Percentiles rank a stretch among this genome's conserved stretches.
phyloP scores from a whole-genome alignment of 2,113 vertebrate genomes.

The Malaclemys terrapin region DNA sequence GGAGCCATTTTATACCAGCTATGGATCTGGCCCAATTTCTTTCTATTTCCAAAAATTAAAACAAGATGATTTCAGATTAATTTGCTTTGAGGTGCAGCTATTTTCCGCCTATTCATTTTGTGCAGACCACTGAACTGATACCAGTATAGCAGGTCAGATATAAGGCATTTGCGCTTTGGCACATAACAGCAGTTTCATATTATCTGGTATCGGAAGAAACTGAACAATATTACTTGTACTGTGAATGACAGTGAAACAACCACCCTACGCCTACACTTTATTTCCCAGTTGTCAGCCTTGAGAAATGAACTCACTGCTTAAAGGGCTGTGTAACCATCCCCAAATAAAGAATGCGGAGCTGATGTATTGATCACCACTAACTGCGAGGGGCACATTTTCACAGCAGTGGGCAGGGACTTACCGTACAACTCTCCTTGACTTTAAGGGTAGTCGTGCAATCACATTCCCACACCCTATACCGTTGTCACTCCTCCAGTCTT shows the following conservation, averaged over 20 bases:
- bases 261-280: fast-evolving
- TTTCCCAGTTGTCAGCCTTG: fast-evolving
- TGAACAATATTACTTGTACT: fast-evolving
- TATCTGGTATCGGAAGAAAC: background rate
- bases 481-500: background rate
- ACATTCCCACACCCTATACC: background rate
- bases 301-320: background rate
- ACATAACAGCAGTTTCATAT: background rate
- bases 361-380: background rate
- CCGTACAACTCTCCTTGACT: fast-evolving
- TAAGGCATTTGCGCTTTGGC: background rate
- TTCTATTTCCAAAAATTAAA: background rate
- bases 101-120: background rate
- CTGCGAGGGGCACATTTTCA: fast-evolving
- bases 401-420: fast-evolving
- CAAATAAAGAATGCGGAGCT: fast-evolving
- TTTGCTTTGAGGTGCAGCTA: background rate
- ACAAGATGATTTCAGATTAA: fast-evolving
- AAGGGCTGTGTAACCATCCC: background rate
- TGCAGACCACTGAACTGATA: background rate
- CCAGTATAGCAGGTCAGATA: background rate
- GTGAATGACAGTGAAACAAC: background rate
- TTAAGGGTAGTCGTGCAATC: background rate
- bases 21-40: background rate
- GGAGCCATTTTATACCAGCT: fast-evolving